Conservation (phyloP, 2,888 invertebrate genomes). For the Ormyrus pomaceus region DNA sequence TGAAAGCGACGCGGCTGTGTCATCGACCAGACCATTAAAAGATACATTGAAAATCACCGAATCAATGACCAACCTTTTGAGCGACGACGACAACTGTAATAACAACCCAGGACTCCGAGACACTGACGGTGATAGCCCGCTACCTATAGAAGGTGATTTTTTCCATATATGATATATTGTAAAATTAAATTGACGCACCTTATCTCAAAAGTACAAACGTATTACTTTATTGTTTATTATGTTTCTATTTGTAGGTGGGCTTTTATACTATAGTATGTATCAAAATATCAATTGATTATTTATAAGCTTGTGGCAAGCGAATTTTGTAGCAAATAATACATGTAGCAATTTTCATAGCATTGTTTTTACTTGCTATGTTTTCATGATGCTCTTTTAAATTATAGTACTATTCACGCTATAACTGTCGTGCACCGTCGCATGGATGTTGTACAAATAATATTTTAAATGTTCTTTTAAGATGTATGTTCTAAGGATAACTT, state of each 20-base stretch:
- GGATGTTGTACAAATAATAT: slow-evolving; percentile 44
- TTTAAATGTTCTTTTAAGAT: slow-evolving; percentile 10
- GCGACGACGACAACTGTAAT: slow-evolving; percentile 69
- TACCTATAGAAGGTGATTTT: slow-evolving; percentile 70
- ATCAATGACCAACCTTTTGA: slow-evolving; percentile 73
- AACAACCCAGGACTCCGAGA: slow-evolving; percentile 61
- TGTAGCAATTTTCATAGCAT: slow-evolving; percentile 39
- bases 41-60: slow-evolving; percentile 73
- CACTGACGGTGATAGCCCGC: slow-evolving; percentile 69
- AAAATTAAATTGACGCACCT: not conserved
- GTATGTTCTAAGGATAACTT: too few species aligned
- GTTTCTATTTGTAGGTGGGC: slow-evolving; percentile 64
- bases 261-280: slow-evolving; percentile 68
- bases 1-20: slow-evolving; percentile 82
- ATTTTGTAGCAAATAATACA: slow-evolving; percentile 49
- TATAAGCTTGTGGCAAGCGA: slow-evolving; percentile 63
- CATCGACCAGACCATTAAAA: slow-evolving; percentile 69
- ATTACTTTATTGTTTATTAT: slow-evolving; percentile 22
- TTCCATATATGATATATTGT: not conserved
- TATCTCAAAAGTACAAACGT: not conserved
- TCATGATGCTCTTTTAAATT: slow-evolving; percentile 12
- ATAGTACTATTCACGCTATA: slow-evolving; percentile 32
- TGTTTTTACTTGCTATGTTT: slow-evolving; percentile 27
- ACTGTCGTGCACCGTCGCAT: slow-evolving; percentile 55
- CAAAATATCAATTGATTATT: slow-evolving; percentile 63